These are phyloP conservation scores for Lasioglossum pauxillum DNA, from an alignment of 2,888 invertebrate species.

Conservation along the genomic window DNA sequence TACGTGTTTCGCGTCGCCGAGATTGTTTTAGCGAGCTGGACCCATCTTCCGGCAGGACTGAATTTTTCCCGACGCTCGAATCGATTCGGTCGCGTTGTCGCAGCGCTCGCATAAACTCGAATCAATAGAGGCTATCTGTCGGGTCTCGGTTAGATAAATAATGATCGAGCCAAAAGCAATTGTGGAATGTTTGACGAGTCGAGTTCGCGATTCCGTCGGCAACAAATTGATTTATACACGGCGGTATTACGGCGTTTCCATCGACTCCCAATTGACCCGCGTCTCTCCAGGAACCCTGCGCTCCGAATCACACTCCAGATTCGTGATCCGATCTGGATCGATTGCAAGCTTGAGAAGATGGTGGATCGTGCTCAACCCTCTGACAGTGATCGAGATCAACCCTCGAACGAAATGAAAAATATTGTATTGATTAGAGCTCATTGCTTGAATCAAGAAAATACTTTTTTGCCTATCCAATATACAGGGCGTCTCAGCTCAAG, in stretches of 20 bases:
- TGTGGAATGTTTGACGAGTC: slow-evolving; percentile 44
- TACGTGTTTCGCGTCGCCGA: not conserved
- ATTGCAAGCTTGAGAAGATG: not conserved
- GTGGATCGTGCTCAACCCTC: not conserved
- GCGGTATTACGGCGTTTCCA: slow-evolving; percentile 26
- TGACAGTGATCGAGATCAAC: too few relatives aligned
- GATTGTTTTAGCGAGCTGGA: not conserved
- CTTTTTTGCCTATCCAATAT: too few relatives aligned
- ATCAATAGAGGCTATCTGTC: slow-evolving; percentile 66
- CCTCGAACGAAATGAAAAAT: too few relatives aligned
- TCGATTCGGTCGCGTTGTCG: slow-evolving; percentile 27
- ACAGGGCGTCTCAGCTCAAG: too few relatives aligned
- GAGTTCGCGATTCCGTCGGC: slow-evolving; percentile 36
- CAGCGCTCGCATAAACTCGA: slow-evolving; percentile 51
- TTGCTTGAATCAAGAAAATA: too few relatives aligned
- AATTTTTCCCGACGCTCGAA: not conserved
- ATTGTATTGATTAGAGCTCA: too few relatives aligned
- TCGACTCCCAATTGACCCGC: slow-evolving; percentile 24
- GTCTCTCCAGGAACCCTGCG: not conserved
- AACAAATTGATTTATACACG: slow-evolving; percentile 69
- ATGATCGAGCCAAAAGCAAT: slow-evolving; percentile 58
- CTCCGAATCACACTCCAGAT: not conserved
- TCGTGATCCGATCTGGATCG: not conserved
- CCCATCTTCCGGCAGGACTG: not conserved
- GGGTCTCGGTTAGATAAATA: slow-evolving; percentile 63